Percentiles rank a stretch among this genome's conserved stretches.
Conservation (phyloP, 2,888 invertebrate species). For the Aleiodes alternator region DNA sequence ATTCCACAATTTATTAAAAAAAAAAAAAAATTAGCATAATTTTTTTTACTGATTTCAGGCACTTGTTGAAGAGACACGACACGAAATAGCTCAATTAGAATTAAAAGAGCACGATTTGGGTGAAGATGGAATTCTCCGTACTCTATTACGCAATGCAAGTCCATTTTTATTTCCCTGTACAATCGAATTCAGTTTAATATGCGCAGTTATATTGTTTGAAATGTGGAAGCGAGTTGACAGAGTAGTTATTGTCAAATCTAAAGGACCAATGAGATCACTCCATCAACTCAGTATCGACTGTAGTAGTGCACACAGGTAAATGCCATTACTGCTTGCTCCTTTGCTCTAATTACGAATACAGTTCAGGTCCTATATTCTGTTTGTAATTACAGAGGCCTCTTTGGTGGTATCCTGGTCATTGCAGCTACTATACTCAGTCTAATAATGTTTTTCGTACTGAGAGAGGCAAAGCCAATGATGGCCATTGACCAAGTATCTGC, state of each 20-base stretch:
- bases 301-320: slow-evolving; percentile 84
- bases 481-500: slow-evolving; percentile 71
- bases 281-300: slow-evolving; percentile 82
- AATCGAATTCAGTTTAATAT: slow-evolving; percentile 93
- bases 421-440: slow-evolving; percentile 90
- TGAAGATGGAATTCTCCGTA: slow-evolving; percentile 77
- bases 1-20: no score
- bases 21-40: background rate
- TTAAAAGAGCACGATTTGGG: slow-evolving; percentile 69
- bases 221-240: slow-evolving; percentile 92
- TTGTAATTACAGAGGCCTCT: slow-evolving; percentile 79
- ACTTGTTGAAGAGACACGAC: slow-evolving; percentile 90
- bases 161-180: slow-evolving; percentile 93
- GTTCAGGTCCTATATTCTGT: background rate
- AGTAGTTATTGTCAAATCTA: slow-evolving; percentile 77
- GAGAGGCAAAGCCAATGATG: slow-evolving; percentile 75
- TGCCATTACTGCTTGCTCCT: slow-evolving; percentile 22
- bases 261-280: slow-evolving; percentile 65
- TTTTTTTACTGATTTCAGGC: slow-evolving; percentile 54
- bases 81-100: slow-evolving; percentile 87
- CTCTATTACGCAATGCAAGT: slow-evolving; percentile 80
- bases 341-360: slow-evolving; percentile 35
- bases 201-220: slow-evolving; percentile 87
- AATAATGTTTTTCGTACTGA: slow-evolving; percentile 93
- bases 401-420: slow-evolving; percentile 83